Evolutionary conservation across 2,888 invertebrate species (phyloP), one percentile per base, ranked within the genome.

Genomic region (Cosmia pyralina): DNA sequence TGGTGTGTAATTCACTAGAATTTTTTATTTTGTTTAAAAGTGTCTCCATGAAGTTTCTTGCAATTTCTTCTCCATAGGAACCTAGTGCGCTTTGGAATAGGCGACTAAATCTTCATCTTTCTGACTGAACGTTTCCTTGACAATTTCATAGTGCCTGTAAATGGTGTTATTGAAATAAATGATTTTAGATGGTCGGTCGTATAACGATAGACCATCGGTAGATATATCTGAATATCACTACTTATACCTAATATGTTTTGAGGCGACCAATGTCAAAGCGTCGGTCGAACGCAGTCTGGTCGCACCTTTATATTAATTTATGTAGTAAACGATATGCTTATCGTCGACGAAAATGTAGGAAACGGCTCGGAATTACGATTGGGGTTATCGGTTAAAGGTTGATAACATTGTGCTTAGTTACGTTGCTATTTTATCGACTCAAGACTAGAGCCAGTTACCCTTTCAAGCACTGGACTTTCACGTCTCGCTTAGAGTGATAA

Each of bases 361-460:
- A 59, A 58, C 11, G 4, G 52, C 19, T 62, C 6, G 44, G 46
- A 77, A 77, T 82, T 82, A 58, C 60, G 46, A 53, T 52, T 6
- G 41, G 8, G 68, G 60, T 53, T 66, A 59, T 46, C 8, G 79
- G 64, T 70, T 60, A 79, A 22, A 83, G 79, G 83, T 79, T 53
- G 52, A 59, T 65, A 13, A 62, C 15, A 1, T 44, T 46, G 28
- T n/a, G 17, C 28, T 7, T 55, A 8, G 76, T 62, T 52, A 57
- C 22, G 68, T 48, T 19, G n/a, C 13, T 52, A 46, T 52, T 58
- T 77, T 22, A 53, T 55, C 6, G 41, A 11, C 8, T 19, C 13
- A 17, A 19, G 17, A 19, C 19, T 75, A 6, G 1, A 59, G 52
- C 55, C 19, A 46, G 57, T 60, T 77, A 77, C 50, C 60, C 53